Percentiles rank a stretch among this genome's conserved stretches.
Evolutionary conservation across 2,888 invertebrate genomes (phyloP).

Genomic region (Mamestra brassicae): DNA sequence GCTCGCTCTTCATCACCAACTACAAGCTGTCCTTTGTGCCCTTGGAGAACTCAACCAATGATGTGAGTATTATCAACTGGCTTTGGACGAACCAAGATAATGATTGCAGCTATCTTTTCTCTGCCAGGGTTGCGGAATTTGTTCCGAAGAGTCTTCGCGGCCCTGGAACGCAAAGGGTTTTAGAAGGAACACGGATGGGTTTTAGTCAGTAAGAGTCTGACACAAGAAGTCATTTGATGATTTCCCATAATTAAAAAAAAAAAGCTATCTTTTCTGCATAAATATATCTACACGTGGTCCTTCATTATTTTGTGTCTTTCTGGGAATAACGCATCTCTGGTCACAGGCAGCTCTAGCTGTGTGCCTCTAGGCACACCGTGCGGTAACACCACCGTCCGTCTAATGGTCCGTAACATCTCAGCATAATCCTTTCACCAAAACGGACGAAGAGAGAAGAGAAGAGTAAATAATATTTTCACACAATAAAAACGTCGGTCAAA

Average conservation of each 20-base stretch:
- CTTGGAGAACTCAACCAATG: slow-evolving; percentile 84
- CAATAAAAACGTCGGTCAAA: not conserved
- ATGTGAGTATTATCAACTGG: slow-evolving; percentile 75
- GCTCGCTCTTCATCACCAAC: slow-evolving; percentile 97
- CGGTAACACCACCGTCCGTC: too few species aligned
- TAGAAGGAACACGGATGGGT: too few species aligned
- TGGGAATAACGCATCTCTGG: not conserved
- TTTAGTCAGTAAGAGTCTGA: too few species aligned
- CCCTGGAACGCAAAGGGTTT: too few species aligned
- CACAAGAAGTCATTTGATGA: too few species aligned
- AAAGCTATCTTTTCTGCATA: not conserved
- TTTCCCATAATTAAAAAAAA: too few species aligned
- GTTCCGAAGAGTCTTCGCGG: too few species aligned
- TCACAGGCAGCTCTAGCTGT: not conserved
- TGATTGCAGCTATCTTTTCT: not conserved
- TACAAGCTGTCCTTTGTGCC: slow-evolving; percentile 97
- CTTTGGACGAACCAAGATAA: not conserved
- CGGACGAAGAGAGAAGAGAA: not conserved
- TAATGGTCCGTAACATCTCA: not conserved
- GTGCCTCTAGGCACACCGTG: too few species aligned
- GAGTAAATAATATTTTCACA: not conserved
- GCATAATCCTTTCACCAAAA: not conserved
- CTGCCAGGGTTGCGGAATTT: too few species aligned
- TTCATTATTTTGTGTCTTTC: not conserved
- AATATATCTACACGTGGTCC: not conserved